Percentiles rank a stretch among this genome's conserved stretches.
These are phyloP conservation scores for Brienomyrus longianalis DNA, from an alignment of 2,113 vertebrate species.

Conservation along the genomic window DNA sequence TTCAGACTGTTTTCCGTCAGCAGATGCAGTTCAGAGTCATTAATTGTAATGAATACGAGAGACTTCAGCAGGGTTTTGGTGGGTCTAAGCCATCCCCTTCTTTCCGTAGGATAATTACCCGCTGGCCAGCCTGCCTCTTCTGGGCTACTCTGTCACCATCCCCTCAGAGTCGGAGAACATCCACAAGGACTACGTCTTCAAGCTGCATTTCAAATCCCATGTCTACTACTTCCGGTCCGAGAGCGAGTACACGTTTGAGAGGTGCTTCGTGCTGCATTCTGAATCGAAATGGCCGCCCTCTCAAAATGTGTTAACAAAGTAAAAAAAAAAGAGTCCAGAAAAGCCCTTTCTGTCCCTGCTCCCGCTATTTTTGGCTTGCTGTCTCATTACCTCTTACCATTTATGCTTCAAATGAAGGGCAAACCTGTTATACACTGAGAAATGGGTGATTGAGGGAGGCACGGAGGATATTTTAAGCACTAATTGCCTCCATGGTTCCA, in stretches of 20 bases:
- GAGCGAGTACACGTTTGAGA: slow-evolving; percentile 91
- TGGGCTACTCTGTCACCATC: slow-evolving; percentile 90
- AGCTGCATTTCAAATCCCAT: slow-evolving; percentile 97
- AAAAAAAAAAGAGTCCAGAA: not conserved
- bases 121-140: slow-evolving; percentile 87
- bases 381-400: not conserved
- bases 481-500: not conserved
- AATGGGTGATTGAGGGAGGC: not conserved
- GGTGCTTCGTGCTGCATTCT: slow-evolving; percentile 53
- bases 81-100: not conserved
- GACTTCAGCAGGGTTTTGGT: not conserved
- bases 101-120: slow-evolving; percentile 84
- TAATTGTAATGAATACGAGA: not conserved
- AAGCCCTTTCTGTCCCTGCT: not conserved
- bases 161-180: slow-evolving; percentile 89
- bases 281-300: not conserved
- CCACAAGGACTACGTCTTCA: slow-evolving; percentile 97
- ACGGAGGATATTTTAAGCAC: not conserved
- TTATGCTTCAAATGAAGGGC: not conserved
- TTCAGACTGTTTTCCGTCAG: not conserved
- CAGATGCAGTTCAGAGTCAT: not conserved
- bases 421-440: not conserved
- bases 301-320: not conserved
- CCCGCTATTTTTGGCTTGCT: not conserved
- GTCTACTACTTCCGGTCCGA: slow-evolving; percentile 97